These are phyloP conservation scores for Liasis olivaceus DNA, from an alignment of 2,797 vertebrate genomes.

Conservation along the genomic window DNA sequence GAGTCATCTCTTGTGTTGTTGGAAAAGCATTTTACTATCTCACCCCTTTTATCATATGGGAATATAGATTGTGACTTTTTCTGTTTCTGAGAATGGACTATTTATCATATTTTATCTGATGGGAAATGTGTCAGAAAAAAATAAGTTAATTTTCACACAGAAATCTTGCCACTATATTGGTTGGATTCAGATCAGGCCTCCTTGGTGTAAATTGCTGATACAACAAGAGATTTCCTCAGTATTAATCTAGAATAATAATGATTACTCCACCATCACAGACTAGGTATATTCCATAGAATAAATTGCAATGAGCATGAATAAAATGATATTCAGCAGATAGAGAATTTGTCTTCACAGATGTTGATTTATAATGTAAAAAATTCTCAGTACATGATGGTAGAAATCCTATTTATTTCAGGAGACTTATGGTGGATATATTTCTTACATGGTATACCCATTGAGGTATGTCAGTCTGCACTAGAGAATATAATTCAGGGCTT, in stretches of 20 bases:
- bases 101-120: background rate
- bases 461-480: background rate
- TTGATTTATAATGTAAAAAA: background rate
- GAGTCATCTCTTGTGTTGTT: too few species aligned
- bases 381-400: background rate
- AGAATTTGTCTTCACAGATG: background rate
- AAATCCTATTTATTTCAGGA: background rate
- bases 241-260: too few species aligned
- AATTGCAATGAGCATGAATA: background rate
- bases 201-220: too few species aligned
- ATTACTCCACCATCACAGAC: too few species aligned
- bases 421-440: background rate
- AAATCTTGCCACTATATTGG: too few species aligned
- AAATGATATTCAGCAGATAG: background rate
- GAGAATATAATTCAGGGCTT: background rate
- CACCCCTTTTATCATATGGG: background rate
- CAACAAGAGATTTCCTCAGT: too few species aligned
- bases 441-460: background rate
- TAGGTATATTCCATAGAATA: too few species aligned
- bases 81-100: background rate
- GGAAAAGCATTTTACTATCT: background rate
- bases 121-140: too few species aligned
- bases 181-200: too few species aligned
- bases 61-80: background rate
- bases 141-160: too few species aligned